A percentile compares a stretch with the other conserved stretches of the same genome.
phyloP scores from a whole-genome alignment of 2,888 invertebrate genomes.

The Phaedon cochleariae region DNA sequence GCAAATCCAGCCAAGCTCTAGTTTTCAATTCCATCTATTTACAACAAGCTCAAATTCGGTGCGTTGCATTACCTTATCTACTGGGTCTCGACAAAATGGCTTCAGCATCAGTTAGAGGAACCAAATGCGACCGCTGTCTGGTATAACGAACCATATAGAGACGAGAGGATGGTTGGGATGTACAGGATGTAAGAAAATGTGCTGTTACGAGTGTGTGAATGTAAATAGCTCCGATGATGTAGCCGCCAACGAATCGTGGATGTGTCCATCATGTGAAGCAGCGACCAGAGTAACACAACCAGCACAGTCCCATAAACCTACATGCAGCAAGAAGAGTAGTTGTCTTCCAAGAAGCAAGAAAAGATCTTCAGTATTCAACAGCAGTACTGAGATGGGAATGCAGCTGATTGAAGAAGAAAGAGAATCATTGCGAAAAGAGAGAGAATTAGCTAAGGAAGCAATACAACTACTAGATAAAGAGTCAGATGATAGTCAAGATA shows the following conservation, averaged over 20 bases:
- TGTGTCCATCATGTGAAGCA: constrained; percentile 1
- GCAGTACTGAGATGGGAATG: neutral
- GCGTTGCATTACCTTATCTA: constrained; percentile 6
- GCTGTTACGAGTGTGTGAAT: constrained; percentile 18
- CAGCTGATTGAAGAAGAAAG: constrained; percentile 9
- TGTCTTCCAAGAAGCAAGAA: neutral
- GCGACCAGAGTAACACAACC: neutral
- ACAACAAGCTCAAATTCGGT: too few species aligned
- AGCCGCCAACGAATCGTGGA: constrained; percentile 13
- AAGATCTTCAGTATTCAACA: neutral
- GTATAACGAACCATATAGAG: constrained; percentile 4
- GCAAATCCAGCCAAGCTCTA: too few species aligned
- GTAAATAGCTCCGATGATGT: constrained; percentile 5
- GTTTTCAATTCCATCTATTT: too few species aligned
- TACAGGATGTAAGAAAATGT: constrained; percentile 16
- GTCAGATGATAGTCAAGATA: constrained; percentile 4
- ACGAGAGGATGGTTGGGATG: constrained; percentile 12
- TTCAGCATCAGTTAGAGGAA: constrained; percentile 3
- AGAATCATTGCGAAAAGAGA: constrained; percentile 8
- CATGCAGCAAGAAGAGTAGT: neutral
- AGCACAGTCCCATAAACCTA: neutral
- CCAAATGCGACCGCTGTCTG: constrained; percentile 10
- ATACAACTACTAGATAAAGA: constrained; percentile 1
- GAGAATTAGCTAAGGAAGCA: constrained; percentile 5
- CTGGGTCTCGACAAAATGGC: neutral